Percentiles rank a stretch among this genome's conserved stretches.
phyloP scores from a whole-genome alignment of 2,113 vertebrate species.

The Chaetops frenatus region DNA sequence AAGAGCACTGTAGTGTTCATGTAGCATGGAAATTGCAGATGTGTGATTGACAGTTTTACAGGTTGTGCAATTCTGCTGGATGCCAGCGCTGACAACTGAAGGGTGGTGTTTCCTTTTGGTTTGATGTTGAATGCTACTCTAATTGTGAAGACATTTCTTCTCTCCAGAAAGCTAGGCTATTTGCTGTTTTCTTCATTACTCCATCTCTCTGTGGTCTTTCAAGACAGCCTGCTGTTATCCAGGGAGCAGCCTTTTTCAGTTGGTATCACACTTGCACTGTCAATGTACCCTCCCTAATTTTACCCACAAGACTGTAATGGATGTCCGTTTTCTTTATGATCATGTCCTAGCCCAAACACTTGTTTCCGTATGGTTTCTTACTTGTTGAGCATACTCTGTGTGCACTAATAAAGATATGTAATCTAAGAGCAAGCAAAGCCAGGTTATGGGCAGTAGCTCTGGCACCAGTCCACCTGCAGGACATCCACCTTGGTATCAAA shows the following conservation, averaged over 20 bases:
- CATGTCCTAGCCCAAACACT: neutral
- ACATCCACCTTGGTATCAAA: neutral
- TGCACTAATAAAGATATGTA: accelerated
- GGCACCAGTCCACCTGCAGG: neutral
- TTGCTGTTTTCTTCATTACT: neutral
- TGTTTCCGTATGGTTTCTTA: neutral
- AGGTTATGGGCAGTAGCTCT: neutral
- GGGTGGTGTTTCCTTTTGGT: neutral
- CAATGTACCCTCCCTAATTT: neutral
- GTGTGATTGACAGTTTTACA: neutral
- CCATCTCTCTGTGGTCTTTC: neutral
- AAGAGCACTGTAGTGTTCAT: neutral
- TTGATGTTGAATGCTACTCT: neutral
- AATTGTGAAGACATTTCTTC: neutral
- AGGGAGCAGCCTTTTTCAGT: neutral
- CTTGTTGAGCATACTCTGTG: neutral
- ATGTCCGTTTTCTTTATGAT: neutral
- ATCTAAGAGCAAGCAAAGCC: neutral
- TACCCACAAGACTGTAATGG: accelerated
- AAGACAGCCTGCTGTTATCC: neutral
- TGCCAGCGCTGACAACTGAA: neutral
- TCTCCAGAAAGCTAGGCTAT: neutral
- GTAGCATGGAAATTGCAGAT: neutral
- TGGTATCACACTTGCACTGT: neutral
- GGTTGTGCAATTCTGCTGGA: neutral